phyloP scores from a whole-genome alignment of 2,888 invertebrate genomes.

The Lissocephala sabroskyi region DNA sequence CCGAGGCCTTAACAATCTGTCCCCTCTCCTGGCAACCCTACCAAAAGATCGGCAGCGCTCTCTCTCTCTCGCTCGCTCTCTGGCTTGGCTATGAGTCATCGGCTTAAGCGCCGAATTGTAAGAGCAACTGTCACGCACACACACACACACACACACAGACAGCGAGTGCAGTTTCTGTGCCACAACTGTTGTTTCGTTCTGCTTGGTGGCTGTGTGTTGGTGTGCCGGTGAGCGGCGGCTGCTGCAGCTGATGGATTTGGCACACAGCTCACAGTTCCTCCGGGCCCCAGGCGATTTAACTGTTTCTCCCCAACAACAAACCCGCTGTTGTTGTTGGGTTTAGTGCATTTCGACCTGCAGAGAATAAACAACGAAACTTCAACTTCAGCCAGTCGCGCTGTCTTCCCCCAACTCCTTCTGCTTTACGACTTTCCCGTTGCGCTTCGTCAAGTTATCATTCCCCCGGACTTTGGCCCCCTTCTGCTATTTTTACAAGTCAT shows the following conservation, averaged over 20 bases:
- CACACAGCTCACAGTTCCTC: slow-evolving; percentile 28
- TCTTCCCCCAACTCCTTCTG: no score
- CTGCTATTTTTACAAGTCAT: slow-evolving; percentile 58
- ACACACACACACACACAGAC: slow-evolving; percentile 12
- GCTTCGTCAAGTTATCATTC: slow-evolving; percentile 17
- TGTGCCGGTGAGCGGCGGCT: no score
- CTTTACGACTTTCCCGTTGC: slow-evolving; percentile 14
- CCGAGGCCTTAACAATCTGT: slow-evolving; percentile 7
- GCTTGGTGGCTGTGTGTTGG: neutral
- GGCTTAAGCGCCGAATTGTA: slow-evolving; percentile 18
- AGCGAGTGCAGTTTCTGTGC: neutral
- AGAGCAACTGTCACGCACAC: slow-evolving; percentile 17
- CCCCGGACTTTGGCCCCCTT: slow-evolving; percentile 26
- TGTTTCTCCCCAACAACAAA: slow-evolving; percentile 31
- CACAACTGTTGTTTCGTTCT: slow-evolving; percentile 22
- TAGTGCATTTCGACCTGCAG: slow-evolving; percentile 52
- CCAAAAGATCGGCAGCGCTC: no score
- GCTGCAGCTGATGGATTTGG: slow-evolving; percentile 45
- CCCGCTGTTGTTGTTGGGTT: slow-evolving; percentile 26
- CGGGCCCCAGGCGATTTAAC: slow-evolving; percentile 41
- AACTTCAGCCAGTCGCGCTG: slow-evolving; percentile 19
- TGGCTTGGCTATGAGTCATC: slow-evolving; percentile 31
- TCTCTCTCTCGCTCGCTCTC: neutral
- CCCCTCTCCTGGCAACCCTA: no score
- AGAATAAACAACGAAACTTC: slow-evolving; percentile 17